Evolutionary conservation across 2,888 invertebrate genomes (phyloP), one percentile per base, ranked within the genome.

Genomic region (Linnaemya tessellans): DNA sequence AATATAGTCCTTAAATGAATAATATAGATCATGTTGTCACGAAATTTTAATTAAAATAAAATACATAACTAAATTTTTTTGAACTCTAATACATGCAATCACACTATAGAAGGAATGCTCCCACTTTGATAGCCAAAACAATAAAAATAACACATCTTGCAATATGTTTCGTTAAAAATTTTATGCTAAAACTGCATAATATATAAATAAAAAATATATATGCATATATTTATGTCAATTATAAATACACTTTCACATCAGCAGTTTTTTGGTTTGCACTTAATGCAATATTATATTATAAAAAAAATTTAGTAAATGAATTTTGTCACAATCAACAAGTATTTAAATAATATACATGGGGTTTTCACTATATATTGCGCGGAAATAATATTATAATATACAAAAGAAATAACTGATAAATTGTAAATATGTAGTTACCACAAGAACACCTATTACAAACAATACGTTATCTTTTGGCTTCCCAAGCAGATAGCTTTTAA

Each of bases 331-430:
- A 67, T 71, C 71, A 67, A 70, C 56, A 77, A 65, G 38, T 58
- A 43, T 49, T 43, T 35, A 3, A 0, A 43, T 9, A 60, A 30
- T 67, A 22, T 22, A 20, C 9, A 73, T 73, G 35, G 25, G 43
- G 49, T 9, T 60, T 84, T 80, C 9, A 5, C 74, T 71, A 84
- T 51, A 80, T 75, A 77, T 80, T 80, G 62, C 71, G 68, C 65
- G 20, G 18, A 74, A 18, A 35, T 11, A 13, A 77, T 43, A 56
- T 43, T 58, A 46, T 10, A 25, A 25, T 38, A 51, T 11, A 30
- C 56, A 35, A 58, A 60, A 10, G 43, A 1, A 60, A 20, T 25
- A n/a, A 64, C 18, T 41, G 10, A n/a, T n/a, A n/a, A n/a, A n/a
- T n/a, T 13, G 51, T 56, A 43, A 9, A 35, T 22, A 60, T 41